Conservation (phyloP, 2,797 vertebrate genomes). For the Tapera naevia region DNA sequence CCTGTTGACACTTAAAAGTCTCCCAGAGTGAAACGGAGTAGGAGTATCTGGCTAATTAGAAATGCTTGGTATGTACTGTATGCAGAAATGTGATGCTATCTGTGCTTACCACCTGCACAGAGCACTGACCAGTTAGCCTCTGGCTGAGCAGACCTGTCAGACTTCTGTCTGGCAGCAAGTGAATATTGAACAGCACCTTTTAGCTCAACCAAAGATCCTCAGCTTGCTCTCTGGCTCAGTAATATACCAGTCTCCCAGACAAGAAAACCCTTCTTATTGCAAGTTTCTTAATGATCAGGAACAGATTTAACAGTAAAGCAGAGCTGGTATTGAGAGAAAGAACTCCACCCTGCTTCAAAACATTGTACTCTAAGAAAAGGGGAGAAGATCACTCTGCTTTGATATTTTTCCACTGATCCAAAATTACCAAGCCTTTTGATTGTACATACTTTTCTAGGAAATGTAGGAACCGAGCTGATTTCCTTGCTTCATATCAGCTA, state of each 20-base stretch:
- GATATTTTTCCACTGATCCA: neutral
- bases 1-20: neutral
- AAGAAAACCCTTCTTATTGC: neutral
- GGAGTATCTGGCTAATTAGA: neutral
- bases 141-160: neutral
- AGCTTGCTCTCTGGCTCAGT: fast-evolving
- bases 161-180: neutral
- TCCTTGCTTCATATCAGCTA: neutral
- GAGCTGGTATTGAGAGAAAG: neutral
- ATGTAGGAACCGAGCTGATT: neutral
- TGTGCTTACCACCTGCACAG: fast-evolving
- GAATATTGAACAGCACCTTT: neutral
- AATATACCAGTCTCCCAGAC: neutral
- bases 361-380: neutral
- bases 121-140: fast-evolving
- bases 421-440: neutral
- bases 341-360: neutral
- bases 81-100: neutral
- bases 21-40: neutral
- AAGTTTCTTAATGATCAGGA: neutral
- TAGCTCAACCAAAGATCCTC: neutral
- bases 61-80: fast-evolving
- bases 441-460: neutral
- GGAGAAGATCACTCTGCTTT: neutral
- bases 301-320: neutral